phyloP scores from a whole-genome alignment of 2,113 vertebrate genomes.

The Shinisaurus crocodilurus region DNA sequence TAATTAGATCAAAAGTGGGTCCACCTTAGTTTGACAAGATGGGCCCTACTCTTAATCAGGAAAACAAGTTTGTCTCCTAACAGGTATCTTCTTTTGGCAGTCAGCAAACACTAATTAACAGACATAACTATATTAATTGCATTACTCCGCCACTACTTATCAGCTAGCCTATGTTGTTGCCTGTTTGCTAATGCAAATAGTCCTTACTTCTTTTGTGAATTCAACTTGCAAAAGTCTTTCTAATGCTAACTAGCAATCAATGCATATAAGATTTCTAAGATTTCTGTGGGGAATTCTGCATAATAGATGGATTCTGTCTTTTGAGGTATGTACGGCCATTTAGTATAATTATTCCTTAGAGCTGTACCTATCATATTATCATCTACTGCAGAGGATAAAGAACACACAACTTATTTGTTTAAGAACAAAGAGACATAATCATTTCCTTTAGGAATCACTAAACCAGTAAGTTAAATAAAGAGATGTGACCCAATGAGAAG shows the following conservation, averaged over 20 bases:
- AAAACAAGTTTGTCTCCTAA: constrained; percentile 79
- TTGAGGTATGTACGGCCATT: constrained; percentile 76
- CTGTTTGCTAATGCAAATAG: constrained; percentile 79
- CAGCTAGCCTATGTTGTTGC: constrained; percentile 76
- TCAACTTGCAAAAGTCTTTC: constrained; percentile 77
- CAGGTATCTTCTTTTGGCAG: constrained; percentile 79
- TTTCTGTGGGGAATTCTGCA: constrained; percentile 83
- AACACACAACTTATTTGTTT: constrained; percentile 78
- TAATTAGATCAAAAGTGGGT: constrained; percentile 83
- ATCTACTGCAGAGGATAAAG: constrained; percentile 73
- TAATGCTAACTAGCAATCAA: constrained; percentile 82
- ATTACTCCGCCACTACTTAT: constrained; percentile 78
- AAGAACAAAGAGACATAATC: constrained; percentile 76
- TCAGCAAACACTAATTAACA: constrained; percentile 84
- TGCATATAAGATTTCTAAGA: constrained; percentile 80
- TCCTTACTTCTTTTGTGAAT: constrained; percentile 72
- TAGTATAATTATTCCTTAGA: constrained; percentile 81
- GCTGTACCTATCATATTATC: constrained; percentile 78
- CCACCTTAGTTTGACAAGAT: constrained; percentile 75
- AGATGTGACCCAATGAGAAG: constrained; percentile 68
- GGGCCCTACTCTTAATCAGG: constrained; percentile 79
- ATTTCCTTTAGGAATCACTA: constrained; percentile 77
- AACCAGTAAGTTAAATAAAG: constrained; percentile 69
- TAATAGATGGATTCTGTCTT: constrained; percentile 79
- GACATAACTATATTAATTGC: constrained; percentile 84